phyloP scores from a whole-genome alignment of 2,113 vertebrate species.

The Oryzias melastigma region DNA sequence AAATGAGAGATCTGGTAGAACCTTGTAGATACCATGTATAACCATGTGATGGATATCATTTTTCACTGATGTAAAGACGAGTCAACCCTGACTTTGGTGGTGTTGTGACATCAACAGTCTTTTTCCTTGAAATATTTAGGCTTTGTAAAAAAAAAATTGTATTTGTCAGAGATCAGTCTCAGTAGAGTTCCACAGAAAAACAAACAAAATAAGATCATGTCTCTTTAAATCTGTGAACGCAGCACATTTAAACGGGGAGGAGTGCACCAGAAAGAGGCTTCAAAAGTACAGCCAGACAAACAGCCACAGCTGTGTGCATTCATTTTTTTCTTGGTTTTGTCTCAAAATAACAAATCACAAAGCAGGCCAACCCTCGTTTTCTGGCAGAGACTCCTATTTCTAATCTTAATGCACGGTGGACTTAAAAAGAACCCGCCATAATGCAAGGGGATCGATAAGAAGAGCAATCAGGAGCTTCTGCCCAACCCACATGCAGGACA shows the following conservation, averaged over 20 bases:
- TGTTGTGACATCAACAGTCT: too few species aligned
- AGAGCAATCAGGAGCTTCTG: constrained; percentile 2
- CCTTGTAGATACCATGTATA: too few species aligned
- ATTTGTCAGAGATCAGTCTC: constrained; percentile 23
- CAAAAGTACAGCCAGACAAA: neutral
- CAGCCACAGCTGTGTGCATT: neutral
- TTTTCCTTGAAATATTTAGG: too few species aligned
- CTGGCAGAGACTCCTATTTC: neutral
- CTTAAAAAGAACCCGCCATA: neutral
- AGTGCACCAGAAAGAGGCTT: constrained; percentile 4
- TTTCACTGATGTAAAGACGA: too few species aligned
- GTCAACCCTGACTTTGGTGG: too few species aligned
- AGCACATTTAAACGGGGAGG: constrained; percentile 22
- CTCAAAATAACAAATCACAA: neutral
- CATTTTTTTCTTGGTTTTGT: neutral
- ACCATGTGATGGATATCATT: too few species aligned
- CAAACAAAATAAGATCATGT: constrained; percentile 42
- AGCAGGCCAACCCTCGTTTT: neutral
- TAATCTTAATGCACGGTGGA: neutral
- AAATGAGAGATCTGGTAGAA: too few species aligned
- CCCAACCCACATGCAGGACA: constrained; percentile 17
- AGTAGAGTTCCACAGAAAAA: constrained; percentile 18
- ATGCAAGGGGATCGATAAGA: constrained; percentile 15
- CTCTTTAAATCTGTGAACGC: constrained; percentile 40
- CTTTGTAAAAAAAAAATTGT: too few species aligned